Base-by-base conservation (phyloP, 2,797 vertebrate genomes). In the Protonibea diacanthus region DNA sequence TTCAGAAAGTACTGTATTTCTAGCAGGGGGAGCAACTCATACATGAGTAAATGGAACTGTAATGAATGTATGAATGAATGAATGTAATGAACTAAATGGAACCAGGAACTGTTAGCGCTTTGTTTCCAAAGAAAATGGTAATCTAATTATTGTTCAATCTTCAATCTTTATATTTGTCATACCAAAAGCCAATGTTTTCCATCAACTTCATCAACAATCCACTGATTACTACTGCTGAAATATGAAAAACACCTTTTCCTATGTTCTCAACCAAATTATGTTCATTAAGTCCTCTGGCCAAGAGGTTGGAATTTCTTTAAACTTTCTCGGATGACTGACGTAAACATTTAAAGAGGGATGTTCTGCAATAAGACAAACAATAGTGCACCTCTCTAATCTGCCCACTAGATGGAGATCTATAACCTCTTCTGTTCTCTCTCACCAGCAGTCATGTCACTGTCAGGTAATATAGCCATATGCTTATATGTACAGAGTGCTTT, bases 401-500 rank as follows among this genome's bases (percentile, higher is more conserved):
- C 67, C 83, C 91, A 86, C 86, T 90, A 88, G 90, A 49, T 86
- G 69, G 81, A 8, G 76, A 12, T 56, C 65, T 71, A 52, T 53
- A 52, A 42, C 62, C 49, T 77, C 29, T 23, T 58, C 21, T 58
- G 8, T 25, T 61, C 3, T 59, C 42, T 15, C 12, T 12, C 63
- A 55, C 3, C 42, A 59, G 25, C 13, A 23, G 8, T 33, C 57
- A 18, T 5, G 6, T 20, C 23, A 62, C 48, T 53, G 1, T 67
- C 58, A 73, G 14, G 2, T 62, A 42, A 21, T 44, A 45, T 2
- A 17, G 44, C 8, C 52, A 45, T 38, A 73, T 4, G n/a, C 17
- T 6, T 13, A 3, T 45, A 14, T 14, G 4, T 13, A 18, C 52
- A 40, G 20, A 71, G 13, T 58, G 20, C 40, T 76, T 59, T 58